These are phyloP conservation scores for Idaea biselata DNA, from an alignment of 2,888 invertebrate genomes.

Conservation along the genomic window DNA sequence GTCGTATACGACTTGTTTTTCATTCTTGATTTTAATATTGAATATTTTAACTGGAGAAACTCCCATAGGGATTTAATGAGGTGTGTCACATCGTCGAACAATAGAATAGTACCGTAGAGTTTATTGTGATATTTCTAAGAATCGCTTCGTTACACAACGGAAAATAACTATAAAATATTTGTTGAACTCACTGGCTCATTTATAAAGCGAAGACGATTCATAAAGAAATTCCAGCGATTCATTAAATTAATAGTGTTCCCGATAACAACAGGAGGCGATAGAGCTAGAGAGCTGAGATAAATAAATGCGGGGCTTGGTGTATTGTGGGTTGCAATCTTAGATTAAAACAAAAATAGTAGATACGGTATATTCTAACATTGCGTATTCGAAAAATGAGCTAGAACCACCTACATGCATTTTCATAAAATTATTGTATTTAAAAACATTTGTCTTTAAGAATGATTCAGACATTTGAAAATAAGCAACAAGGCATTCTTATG, in stretches of 20 bases:
- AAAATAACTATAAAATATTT: not conserved
- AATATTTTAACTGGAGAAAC: constrained; percentile 11
- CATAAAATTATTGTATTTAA: too few relatives aligned
- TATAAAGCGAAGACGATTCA: not conserved
- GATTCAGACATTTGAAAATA: too few relatives aligned
- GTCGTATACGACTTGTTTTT: constrained; percentile 18
- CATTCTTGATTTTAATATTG: constrained; percentile 11
- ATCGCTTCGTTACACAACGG: not conserved
- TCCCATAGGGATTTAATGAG: constrained; percentile 12
- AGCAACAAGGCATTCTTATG: too few relatives aligned
- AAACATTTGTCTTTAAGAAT: too few relatives aligned
- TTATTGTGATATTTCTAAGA: not conserved
- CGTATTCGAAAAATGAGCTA: too few relatives aligned
- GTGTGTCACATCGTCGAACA: constrained; percentile 9
- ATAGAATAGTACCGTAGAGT: not conserved
- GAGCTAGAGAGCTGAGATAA: constrained; percentile 13
- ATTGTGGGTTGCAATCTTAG: too few relatives aligned
- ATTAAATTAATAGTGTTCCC: not conserved
- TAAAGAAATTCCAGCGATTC: not conserved
- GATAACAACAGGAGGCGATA: constrained; percentile 12
- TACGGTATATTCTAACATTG: too few relatives aligned
- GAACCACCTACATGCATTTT: too few relatives aligned
- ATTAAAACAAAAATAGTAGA: too few relatives aligned
- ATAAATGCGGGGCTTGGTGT: constrained; percentile 12
- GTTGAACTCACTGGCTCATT: not conserved